Base-by-base conservation (phyloP, 1,140 invertebrate species). In the Nylanderia fulva region DNA sequence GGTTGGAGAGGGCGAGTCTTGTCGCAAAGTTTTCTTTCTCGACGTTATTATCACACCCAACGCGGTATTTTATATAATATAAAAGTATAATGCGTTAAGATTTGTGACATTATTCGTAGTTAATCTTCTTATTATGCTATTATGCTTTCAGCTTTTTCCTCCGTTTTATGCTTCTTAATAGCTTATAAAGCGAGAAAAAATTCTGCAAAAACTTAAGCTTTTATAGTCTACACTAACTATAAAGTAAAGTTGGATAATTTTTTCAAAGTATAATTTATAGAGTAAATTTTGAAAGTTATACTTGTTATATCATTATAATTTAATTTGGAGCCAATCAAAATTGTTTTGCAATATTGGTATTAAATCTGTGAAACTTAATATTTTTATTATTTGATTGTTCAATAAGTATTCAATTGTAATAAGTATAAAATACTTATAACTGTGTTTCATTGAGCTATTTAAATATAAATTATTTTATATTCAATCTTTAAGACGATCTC, bases 41-140 rank as follows among this genome's bases (percentile, higher is more conserved):
- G 27, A 58, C 39, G 8, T 82, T 71, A 71, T 72, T 82, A 82
- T 72, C 77, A 52, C 36, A 52, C 15, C 45, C 15, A 33, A 33
- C 36, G 9, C n/a, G 45, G 24, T 56, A 80, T 71, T 29, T 79
- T 64, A 58, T 72, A 82, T 42, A 82, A 82, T 72, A 54, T 72
- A 45, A 72, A 82, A 72, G 77, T 72, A 82, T 42, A 82, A 27
- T 24, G 66, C 52, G 52, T 58, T 82, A 82, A 82, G 66, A 82
- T 82, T 82, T 82, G 77, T 54, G 27, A 24, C 56, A 71, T 82
- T 82, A 72, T 82, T 82, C 77, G 66, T 72, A 82, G 48, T 71
- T 82, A 82, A 82, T 82, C 77, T 39, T 82, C 64, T 82, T 82
- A 82, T 82, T 82, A 82, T 82, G 77, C 52, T 71, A 58, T 82